Evolutionary conservation across 1,140 invertebrate genomes (phyloP), one percentile per base, ranked within the genome.

Genomic region (Sinonovacula constricta): DNA sequence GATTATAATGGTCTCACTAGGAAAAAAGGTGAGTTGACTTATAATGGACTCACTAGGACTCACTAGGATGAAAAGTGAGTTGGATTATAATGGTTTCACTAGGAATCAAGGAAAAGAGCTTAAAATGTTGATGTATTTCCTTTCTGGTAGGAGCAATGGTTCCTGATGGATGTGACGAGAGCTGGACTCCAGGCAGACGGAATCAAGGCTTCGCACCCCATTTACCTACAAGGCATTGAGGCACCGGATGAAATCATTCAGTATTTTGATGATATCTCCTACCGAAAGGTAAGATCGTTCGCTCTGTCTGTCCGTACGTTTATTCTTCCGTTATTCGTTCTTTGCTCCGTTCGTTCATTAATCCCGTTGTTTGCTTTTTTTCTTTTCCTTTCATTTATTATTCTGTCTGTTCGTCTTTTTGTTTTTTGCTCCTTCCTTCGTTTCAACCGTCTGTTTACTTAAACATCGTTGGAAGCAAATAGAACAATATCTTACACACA

Each of bases 201-300:
- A 28, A 7, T 67, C 3, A 28, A 51, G 12, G 18, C 65, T 28
- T 67, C 65, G 4, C 65, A 67, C 53, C 65, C 62, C 4, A 24
- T 67, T 1, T 67, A 49, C 49, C 24, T 67, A 18, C 22, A 67
- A 67, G 65, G 65, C 4, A 10, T 66, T 22, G 62, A 66, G 1
- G 62, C 36, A 10, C 62, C 62, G 3, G 2, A 12, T 2, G 62
- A 66, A 14, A 66, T 66, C 12, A 7, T 66, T 7, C 62, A 36
- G 1, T 36, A 66, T 66, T 66, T 39, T 24, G 62, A 66, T 66
- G 34, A 31, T 5, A 36, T 66, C 1, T 66, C 62, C 4, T 66
- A 66, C 18, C 34, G 24, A 24, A 66, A 66, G 62, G 62, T 66
- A 66, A 45, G 18, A 45, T 10, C 7, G 7, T 10, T 10, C 39